A percentile compares a stretch with the other conserved stretches of the same genome.
These are phyloP conservation scores for Engystomops pustulosus DNA, from an alignment of 2,113 vertebrate genomes.

Conservation along the genomic window DNA sequence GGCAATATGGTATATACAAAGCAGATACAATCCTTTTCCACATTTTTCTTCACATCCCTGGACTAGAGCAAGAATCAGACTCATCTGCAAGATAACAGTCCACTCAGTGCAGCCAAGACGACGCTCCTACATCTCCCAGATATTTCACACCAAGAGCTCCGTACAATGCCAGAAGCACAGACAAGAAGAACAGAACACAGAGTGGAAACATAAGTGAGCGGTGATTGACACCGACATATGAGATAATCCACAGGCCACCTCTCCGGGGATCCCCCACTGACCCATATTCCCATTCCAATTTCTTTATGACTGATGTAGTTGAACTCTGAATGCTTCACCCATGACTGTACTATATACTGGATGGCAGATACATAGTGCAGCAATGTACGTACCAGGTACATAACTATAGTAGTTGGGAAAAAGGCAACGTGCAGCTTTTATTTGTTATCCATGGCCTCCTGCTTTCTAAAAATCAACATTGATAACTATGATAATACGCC, in stretches of 20 bases:
- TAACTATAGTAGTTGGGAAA: too few relatives aligned
- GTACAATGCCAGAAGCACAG: slow-evolving; percentile 48
- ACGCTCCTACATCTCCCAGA: slow-evolving; percentile 31
- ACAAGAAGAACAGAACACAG: slow-evolving; percentile 3
- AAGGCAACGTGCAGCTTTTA: too few relatives aligned
- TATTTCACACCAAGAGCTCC: slow-evolving; percentile 38
- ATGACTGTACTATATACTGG: background rate
- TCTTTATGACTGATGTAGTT: background rate
- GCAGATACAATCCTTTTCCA: background rate
- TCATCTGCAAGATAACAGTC: slow-evolving; percentile 36
- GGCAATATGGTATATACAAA: background rate
- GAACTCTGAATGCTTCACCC: background rate
- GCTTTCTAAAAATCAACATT: too few relatives aligned
- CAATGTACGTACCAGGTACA: too few relatives aligned
- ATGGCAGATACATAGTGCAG: background rate
- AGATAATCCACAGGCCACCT: background rate
- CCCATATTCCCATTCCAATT: background rate
- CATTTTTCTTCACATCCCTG: slow-evolving; percentile 58
- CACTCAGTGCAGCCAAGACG: slow-evolving; percentile 52
- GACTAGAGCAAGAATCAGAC: slow-evolving; percentile 56
- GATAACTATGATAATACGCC: too few relatives aligned
- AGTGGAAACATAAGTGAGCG: background rate
- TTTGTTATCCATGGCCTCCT: too few relatives aligned
- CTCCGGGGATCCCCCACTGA: background rate
- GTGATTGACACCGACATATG: slow-evolving; percentile 7